Base-by-base conservation (phyloP, 2,113 vertebrate genomes). In the Gymnocephalus cernua region DNA sequence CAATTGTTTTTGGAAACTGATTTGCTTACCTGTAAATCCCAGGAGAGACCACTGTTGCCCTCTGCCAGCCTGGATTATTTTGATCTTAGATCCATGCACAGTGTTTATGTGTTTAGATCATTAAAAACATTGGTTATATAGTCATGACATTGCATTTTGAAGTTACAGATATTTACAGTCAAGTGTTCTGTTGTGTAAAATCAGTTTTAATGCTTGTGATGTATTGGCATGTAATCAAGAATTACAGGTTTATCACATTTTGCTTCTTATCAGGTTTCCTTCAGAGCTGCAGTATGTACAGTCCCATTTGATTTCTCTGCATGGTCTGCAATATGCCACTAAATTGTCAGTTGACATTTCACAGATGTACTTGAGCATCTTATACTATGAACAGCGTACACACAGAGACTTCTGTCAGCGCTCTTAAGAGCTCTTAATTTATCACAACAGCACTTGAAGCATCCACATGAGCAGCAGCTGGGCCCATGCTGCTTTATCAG, bases 21-120 rank as follows among this genome's bases (percentile, higher is more conserved):
- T 86, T 74, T 74, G 11, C 57, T 83, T 53, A 68, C 54, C 79
- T 85, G 47, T 81, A 67, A 87, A 84, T 50, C 58, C 62, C 74
- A 62, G 56, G 27, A 80, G 29, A 61, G 38, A 67, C 16, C 54
- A 29, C 54, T 63, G 65, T 45, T 69, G 27, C 48, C 50, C 50
- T 74, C 38, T 11, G 38, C 38, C 38, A 41, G 38, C 38, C 9
- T 41, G 10, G 9, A 2, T 41, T 41, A 41, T 41, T 41, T 41
- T 11, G 38, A 41, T 10, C 10, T 41, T 41, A 41, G 38, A 41
- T 41, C 11, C 38, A 41, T 41, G 38, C 38, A 9, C 38, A 6
- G 32, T 10, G 9, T 41, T 11, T 41, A 11, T 41, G 38, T 41
- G 38, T 41, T 41, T 41, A 41, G 38, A 41, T 41, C 10, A 41